Evolutionary conservation across 2,113 vertebrate species (phyloP).

Genomic region (Muntiacus reevesi): DNA sequence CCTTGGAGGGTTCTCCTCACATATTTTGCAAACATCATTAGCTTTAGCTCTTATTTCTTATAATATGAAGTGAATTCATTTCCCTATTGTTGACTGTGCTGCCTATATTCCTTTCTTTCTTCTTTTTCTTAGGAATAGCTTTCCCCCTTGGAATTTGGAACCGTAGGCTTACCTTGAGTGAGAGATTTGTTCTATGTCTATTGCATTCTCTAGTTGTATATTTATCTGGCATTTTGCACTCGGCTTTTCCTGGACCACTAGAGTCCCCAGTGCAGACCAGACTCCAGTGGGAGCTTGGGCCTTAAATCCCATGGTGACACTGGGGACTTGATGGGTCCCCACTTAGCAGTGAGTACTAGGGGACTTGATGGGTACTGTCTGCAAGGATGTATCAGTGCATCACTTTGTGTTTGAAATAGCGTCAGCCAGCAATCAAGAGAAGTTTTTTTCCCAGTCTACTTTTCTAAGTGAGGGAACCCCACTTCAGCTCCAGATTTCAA

Average conservation of each 20-base stretch:
- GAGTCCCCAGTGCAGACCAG: neutral
- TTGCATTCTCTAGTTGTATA: neutral
- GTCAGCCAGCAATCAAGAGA: neutral
- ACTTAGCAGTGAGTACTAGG: neutral
- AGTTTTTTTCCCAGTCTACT: neutral
- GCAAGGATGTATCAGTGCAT: neutral
- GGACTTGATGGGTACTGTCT: neutral
- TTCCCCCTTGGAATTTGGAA: neutral
- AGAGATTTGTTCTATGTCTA: neutral
- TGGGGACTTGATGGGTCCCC: neutral
- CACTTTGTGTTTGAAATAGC: neutral
- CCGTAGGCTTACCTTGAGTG: neutral
- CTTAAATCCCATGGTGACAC: neutral
- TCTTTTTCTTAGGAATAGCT: neutral
- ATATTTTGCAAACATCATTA: neutral
- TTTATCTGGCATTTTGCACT: neutral
- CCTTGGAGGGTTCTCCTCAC: neutral
- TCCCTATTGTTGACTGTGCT: neutral
- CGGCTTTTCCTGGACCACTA: neutral
- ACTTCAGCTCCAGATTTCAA: neutral
- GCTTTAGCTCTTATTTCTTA: neutral
- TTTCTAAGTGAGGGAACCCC: neutral
- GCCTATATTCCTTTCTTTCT: neutral
- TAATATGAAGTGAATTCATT: neutral
- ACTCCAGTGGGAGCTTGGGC: neutral